phyloP scores from a whole-genome alignment of 2,888 invertebrate species.

The Pseudanteris insignis region DNA sequence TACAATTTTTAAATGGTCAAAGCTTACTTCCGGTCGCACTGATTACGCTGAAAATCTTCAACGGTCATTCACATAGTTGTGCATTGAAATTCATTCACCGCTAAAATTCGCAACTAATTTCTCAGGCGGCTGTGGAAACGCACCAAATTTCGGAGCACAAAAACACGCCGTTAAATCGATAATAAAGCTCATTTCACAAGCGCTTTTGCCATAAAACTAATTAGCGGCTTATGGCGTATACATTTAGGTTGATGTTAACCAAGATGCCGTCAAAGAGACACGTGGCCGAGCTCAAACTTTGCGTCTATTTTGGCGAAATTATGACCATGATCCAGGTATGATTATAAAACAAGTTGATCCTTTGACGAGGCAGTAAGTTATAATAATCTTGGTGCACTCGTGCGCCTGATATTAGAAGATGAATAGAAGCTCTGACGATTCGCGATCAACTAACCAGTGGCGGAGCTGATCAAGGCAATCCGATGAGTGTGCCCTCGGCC shows the following conservation, averaged over 20 bases:
- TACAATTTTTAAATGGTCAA: no score
- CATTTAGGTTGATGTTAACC: background rate
- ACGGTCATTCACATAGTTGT: slow-evolving; percentile 1
- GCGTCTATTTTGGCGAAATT: slow-evolving; percentile 1
- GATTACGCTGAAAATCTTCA: background rate
- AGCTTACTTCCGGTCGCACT: no score
- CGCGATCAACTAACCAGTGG: slow-evolving; percentile 10
- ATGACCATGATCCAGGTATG: slow-evolving; percentile 1
- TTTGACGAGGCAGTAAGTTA: slow-evolving; percentile 49
- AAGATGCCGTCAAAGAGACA: slow-evolving; percentile 4
- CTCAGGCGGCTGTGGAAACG: slow-evolving; percentile 1
- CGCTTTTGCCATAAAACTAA: slow-evolving; percentile 1
- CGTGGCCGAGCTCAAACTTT: background rate
- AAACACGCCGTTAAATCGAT: slow-evolving; percentile 1
- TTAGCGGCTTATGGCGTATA: background rate
- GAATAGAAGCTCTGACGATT: slow-evolving; percentile 3
- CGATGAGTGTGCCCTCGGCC: no score
- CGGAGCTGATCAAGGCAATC: slow-evolving; percentile 11
- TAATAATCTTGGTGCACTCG: slow-evolving; percentile 52
- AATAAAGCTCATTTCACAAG: slow-evolving; percentile 2
- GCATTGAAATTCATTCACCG: slow-evolving; percentile 1
- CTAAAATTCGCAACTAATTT: slow-evolving; percentile 12
- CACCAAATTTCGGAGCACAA: background rate
- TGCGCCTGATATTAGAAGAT: slow-evolving; percentile 17
- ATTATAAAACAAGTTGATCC: slow-evolving; percentile 22